These are phyloP conservation scores for Ctenopoma kingsleyae DNA, from an alignment of 2,797 vertebrate species.

Conservation along the genomic window DNA sequence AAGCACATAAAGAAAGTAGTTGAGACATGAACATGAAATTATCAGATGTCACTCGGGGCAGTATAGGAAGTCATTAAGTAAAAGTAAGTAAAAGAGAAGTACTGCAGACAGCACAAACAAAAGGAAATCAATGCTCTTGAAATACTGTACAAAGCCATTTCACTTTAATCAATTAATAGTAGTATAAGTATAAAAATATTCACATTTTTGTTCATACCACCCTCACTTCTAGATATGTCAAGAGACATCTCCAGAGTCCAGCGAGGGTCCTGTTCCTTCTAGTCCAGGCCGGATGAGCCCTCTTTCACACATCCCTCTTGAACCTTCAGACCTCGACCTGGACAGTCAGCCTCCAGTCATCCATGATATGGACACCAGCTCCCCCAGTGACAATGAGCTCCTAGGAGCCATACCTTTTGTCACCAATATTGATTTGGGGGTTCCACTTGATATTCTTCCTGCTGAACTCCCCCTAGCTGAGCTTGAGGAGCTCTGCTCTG, in stretches of 20 bases:
- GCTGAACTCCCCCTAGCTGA: constrained; percentile 45
- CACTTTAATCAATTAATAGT: background rate
- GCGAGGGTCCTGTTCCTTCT: constrained; percentile 70
- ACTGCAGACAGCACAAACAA: background rate
- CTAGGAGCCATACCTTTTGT: constrained; percentile 79
- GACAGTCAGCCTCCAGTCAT: constrained; percentile 85
- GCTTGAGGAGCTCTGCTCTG: constrained; percentile 35
- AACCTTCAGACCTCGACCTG: constrained; percentile 63
- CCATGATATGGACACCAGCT: constrained; percentile 84
- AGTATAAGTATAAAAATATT: background rate
- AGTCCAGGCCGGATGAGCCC: constrained; percentile 69
- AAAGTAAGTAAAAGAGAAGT: constrained; percentile 11
- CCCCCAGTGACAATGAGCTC: constrained; percentile 82
- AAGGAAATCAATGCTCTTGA: background rate
- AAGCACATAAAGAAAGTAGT: background rate
- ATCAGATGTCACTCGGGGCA: background rate
- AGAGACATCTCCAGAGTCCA: constrained; percentile 80
- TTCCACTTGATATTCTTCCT: constrained; percentile 57
- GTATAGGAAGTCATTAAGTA: background rate
- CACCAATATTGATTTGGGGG: constrained; percentile 72
- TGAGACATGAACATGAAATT: too few species aligned
- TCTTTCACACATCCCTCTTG: constrained; percentile 31
- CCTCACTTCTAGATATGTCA: constrained; percentile 80
- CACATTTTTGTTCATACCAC: background rate
- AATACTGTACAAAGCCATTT: background rate